These are phyloP conservation scores for Andrena marginata DNA, from an alignment of 2,888 invertebrate genomes.

Conservation along the genomic window DNA sequence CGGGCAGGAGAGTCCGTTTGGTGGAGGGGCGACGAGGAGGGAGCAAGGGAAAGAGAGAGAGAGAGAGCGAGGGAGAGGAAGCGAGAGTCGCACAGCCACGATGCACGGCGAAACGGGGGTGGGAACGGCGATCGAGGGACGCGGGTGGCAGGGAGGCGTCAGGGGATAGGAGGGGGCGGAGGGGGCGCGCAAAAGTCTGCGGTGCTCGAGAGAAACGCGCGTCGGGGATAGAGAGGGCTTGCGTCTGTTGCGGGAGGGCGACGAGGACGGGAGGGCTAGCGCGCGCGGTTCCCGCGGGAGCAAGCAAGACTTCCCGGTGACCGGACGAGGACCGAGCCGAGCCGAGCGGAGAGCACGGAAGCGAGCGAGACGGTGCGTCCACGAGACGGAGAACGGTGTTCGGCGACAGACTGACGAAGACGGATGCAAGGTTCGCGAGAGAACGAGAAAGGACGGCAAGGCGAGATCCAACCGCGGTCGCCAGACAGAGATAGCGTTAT, in stretches of 20 bases:
- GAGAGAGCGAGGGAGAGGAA: slow-evolving; percentile 21
- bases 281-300: slow-evolving; percentile 58
- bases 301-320: slow-evolving; percentile 54
- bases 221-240: slow-evolving; percentile 50
- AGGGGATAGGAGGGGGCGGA: slow-evolving; percentile 42
- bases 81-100: slow-evolving; percentile 62
- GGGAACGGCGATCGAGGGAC: slow-evolving; percentile 44
- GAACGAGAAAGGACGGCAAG: slow-evolving; percentile 42
- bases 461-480: slow-evolving; percentile 33
- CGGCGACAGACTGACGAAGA: slow-evolving; percentile 59
- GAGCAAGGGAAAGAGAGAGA: slow-evolving; percentile 29
- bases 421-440: slow-evolving; percentile 60
- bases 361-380: slow-evolving; percentile 52
- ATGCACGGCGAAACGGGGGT: slow-evolving; percentile 65
- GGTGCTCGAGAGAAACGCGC: slow-evolving; percentile 72
- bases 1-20: slow-evolving; percentile 42
- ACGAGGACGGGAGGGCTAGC: not conserved
- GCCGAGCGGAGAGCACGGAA: slow-evolving; percentile 43
- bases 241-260: too few species aligned
- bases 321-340: slow-evolving; percentile 53
- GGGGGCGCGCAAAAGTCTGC: slow-evolving; percentile 74
- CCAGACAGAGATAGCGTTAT: slow-evolving; percentile 57
- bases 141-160: slow-evolving; percentile 45
- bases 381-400: slow-evolving; percentile 53
- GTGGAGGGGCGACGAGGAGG: slow-evolving; percentile 44